Evolutionary conservation across 2,888 invertebrate species (phyloP), one percentile per base, ranked within the genome.

Genomic region (Aradus depressus): DNA sequence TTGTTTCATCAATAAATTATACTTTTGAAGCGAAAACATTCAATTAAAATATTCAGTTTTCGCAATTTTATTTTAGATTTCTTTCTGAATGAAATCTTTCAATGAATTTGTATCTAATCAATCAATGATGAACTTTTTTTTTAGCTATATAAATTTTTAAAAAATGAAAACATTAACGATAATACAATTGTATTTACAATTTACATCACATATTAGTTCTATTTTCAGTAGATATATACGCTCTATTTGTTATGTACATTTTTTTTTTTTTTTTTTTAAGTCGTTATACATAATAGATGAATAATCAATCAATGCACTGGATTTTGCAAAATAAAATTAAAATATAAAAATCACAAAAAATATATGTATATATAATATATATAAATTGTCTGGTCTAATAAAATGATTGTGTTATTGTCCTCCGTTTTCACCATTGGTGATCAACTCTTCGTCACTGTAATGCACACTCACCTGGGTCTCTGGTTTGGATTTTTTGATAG

Each of bases 381-480:
- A n/a, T n/a, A n/a, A n/a, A n/a, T n/a, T n/a, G n/a, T n/a, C n/a
- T n/a, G n/a, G n/a, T n/a, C 47, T 47, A 47, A 26, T 38, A 25
- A 26, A 38, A 35, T 37, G 22, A 38, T 34, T 37, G 25, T 43
- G 31, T 50, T 53, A 53, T 53, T 56, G 53, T 56, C 49, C 56
- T 35, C 35, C 53, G 19, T 53, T 56, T 16, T 80, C 81, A 55
- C 81, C 81, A 66, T 82, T 82, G 60, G 79, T 73, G 63, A 81
- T 76, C 44, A 81, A 78, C 60, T 81, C 81, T 52, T 82, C 82
- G 60, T 82, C 82, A 65, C 81, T 80, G 68, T 81, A 82, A 68
- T 82, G 81, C 53, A 81, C 73, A 52, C 81, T 80, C 49, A 82
- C 73, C 53, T 81, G n/a, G 18, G 22, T 80, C 59, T 78, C 81